Evolutionary conservation across 2,113 vertebrate genomes (phyloP).

Genomic region (Platanista minor): DNA sequence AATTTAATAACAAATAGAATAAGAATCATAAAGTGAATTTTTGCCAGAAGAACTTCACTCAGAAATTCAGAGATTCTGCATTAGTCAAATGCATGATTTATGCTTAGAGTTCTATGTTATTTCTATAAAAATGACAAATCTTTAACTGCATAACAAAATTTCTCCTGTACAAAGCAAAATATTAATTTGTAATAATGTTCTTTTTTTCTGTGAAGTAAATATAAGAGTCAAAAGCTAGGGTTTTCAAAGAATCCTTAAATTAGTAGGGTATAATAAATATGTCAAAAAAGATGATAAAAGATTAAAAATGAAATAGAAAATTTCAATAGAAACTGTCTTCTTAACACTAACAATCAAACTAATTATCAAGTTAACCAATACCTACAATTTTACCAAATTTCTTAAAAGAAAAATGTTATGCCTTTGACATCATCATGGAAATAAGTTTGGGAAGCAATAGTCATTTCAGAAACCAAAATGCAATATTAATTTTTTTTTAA

Average conservation of each 20-base stretch:
- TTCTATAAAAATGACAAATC: slow-evolving; percentile 68
- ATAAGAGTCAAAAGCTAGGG: background rate
- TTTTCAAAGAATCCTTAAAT: slow-evolving; percentile 71
- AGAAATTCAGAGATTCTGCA: background rate
- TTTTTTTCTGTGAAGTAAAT: slow-evolving; percentile 69
- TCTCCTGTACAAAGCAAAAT: slow-evolving; percentile 56
- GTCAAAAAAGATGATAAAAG: slow-evolving; percentile 68
- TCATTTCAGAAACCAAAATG: background rate
- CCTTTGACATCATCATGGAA: background rate
- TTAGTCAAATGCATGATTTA: slow-evolving; percentile 38
- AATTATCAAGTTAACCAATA: background rate
- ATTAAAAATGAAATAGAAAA: slow-evolving; percentile 58
- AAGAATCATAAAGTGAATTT: background rate
- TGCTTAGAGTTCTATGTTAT: slow-evolving; percentile 48
- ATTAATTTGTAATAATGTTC: slow-evolving; percentile 56
- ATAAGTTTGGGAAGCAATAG: background rate
- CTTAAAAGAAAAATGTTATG: background rate
- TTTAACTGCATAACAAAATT: slow-evolving; percentile 56
- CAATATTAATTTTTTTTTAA: background rate
- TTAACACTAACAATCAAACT: background rate
- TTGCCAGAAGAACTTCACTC: background rate
- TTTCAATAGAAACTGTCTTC: slow-evolving; percentile 17
- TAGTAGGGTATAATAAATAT: slow-evolving; percentile 43
- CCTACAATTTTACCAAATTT: background rate
- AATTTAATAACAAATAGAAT: background rate